Percentiles rank a stretch among this genome's conserved stretches.
phyloP scores from a whole-genome alignment of 2,113 vertebrate species.

The Edolisoma coerulescens region DNA sequence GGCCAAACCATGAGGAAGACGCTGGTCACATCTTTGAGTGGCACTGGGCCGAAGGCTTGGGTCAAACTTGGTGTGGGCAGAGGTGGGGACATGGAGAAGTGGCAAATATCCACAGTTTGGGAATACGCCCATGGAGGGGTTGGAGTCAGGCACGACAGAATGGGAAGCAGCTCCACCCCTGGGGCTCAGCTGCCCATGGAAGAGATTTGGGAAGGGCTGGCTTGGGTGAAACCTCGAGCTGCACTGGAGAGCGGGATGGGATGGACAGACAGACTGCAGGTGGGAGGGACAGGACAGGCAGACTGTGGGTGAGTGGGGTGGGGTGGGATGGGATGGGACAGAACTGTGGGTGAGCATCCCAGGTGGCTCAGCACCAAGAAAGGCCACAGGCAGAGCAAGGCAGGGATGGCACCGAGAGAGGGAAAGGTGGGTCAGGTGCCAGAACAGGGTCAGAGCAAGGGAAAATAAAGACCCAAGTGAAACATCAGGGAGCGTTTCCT shows the following conservation, averaged over 20 bases:
- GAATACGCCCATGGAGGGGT: fast-evolving
- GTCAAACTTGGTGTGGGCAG: fast-evolving
- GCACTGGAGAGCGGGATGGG: fast-evolving
- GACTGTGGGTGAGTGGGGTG: not conserved
- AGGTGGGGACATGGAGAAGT: not conserved
- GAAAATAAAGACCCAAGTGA: not conserved
- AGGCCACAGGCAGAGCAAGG: not conserved
- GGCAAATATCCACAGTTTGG: fast-evolving
- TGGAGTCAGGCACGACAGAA: fast-evolving
- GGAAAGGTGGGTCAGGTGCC: not conserved
- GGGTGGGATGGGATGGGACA: not conserved
- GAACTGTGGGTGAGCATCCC: fast-evolving
- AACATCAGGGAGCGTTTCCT: fast-evolving
- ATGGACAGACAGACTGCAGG: not conserved
- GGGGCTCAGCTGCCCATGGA: not conserved
- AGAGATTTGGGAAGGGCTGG: not conserved
- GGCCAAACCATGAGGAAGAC: not conserved
- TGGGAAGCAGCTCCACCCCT: not conserved
- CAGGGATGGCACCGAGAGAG: not conserved
- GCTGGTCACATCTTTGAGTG: not conserved
- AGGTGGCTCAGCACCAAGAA: not conserved
- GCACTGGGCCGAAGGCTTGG: not conserved
- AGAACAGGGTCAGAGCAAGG: not conserved
- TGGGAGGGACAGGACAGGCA: not conserved
- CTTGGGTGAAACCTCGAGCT: fast-evolving